Conservation (phyloP, 1,140 invertebrate species). For the Bombus turneri region DNA sequence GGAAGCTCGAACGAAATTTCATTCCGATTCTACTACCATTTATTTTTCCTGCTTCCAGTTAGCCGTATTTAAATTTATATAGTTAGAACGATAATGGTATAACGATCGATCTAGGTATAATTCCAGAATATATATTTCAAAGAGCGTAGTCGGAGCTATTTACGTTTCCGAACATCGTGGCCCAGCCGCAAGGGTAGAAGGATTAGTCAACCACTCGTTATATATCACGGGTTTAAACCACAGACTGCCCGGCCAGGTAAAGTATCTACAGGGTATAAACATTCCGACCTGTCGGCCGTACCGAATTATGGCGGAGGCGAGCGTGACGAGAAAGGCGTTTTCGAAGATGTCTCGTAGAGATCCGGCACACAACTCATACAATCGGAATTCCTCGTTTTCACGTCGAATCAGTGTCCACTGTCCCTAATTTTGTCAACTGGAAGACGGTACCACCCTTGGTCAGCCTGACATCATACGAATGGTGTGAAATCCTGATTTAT, state of each 20-base stretch:
- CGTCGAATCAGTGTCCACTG: background rate
- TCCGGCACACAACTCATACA: slow-evolving; percentile 21
- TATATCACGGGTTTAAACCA: slow-evolving; percentile 73
- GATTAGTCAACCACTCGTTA: slow-evolving; percentile 76
- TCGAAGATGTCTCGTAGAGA: slow-evolving; percentile 8
- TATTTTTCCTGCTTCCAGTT: background rate
- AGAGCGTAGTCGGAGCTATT: slow-evolving; percentile 44
- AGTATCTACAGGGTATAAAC: slow-evolving; percentile 71
- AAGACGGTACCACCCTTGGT: background rate
- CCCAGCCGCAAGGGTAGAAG: slow-evolving; percentile 61
- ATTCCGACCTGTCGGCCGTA: slow-evolving; percentile 67
- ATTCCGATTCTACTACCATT: slow-evolving; percentile 1
- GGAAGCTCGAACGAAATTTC: background rate
- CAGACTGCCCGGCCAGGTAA: slow-evolving; percentile 64
- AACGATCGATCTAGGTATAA: slow-evolving; percentile 42
- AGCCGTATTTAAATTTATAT: background rate
- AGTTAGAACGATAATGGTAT: background rate
- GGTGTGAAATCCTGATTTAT: slow-evolving; percentile 8
- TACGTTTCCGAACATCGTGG: slow-evolving; percentile 45
- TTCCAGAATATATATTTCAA: slow-evolving; percentile 62
- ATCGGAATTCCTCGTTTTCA: slow-evolving; percentile 50
- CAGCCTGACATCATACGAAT: background rate
- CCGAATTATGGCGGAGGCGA: slow-evolving; percentile 67
- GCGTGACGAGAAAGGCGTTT: slow-evolving; percentile 34
- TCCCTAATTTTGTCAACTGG: background rate